Percentiles rank a stretch among this genome's conserved stretches.
These are phyloP conservation scores for Conchocele bisecta DNA, from an alignment of 2,888 invertebrate species.

Conservation along the genomic window DNA sequence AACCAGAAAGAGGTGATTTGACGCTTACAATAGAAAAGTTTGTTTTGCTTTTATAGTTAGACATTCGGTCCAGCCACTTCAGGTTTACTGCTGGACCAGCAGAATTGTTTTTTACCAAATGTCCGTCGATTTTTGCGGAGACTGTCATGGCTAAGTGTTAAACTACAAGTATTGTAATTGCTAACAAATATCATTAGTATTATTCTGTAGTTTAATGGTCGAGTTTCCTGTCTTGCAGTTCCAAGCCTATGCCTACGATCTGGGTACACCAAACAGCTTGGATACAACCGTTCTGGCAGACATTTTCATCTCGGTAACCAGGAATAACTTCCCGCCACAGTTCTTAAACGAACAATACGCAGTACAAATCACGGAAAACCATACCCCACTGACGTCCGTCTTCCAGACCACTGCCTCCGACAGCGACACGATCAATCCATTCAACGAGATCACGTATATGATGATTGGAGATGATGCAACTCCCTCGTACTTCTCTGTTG, in stretches of 20 bases:
- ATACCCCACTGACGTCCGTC: constrained; percentile 45
- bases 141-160: too few species aligned
- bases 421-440: constrained; percentile 62
- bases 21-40: too few species aligned
- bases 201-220: not conserved
- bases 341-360: constrained; percentile 64
- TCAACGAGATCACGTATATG: constrained; percentile 61
- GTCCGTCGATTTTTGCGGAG: too few species aligned
- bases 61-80: too few species aligned
- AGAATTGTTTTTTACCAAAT: too few species aligned
- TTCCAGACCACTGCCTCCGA: constrained; percentile 62
- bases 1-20: too few species aligned
- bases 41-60: too few species aligned
- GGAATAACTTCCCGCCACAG: constrained; percentile 71
- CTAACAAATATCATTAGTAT: too few species aligned
- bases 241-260: constrained; percentile 70
- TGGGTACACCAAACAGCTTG: constrained; percentile 58
- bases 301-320: constrained; percentile 62
- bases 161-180: too few species aligned
- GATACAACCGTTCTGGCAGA: constrained; percentile 39
- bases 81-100: too few species aligned
- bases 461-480: constrained; percentile 74
- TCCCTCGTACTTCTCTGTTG: constrained; percentile 69
- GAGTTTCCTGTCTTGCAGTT: constrained; percentile 54
- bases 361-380: constrained; percentile 59